Evolutionary conservation across 2,888 invertebrate species (phyloP), one percentile per base, ranked within the genome.

Genomic region (Eupithecia exiguata): DNA sequence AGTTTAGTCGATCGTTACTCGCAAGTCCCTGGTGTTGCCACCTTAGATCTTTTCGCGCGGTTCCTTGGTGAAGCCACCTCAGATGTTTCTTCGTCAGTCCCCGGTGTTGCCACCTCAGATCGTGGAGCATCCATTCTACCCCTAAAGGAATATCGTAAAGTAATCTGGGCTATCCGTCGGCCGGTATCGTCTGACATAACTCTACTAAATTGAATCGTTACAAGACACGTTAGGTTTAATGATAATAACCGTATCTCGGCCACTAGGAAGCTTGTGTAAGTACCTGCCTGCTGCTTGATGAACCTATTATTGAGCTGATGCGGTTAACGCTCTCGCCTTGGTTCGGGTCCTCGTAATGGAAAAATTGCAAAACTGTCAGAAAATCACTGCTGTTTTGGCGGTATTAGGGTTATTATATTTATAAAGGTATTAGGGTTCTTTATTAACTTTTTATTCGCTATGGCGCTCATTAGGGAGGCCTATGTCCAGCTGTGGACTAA

Each of bases 201-300:
- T 66, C 40, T 40, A 25, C 66, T 40, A 21, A 40, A 66, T 66
- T 66, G 25, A 66, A 66, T 21, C 66, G 66, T 43, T 43, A 21
- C 21, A 21, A 66, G 40, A 21, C 40, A 40, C 66, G 25, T 66
- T 43, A 66, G 36, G n/a, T 66, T 66, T 43, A 21, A 66, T 40
- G 66, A 40, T 66, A 43, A 25, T 25, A 14, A 40, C 30, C 36
- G 38, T n/a, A 21, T 40, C 40, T 4, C 21, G 38, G 35, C n/a
- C 18, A 10, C 63, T 4, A 21, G 36, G 49, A n/a, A 35, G 35
- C 16, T 18, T 3, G 9, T 5, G 25, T 30, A 63, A 2, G 30
- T 10, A 36, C 36, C 25, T 14, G 9, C 4, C 40, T 40, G 38
- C 16, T 65, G 38, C 14, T 6, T 25, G 38, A 66, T 66, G 12